A percentile compares a stretch with the other conserved stretches of the same genome.
Conservation (phyloP, 2,797 vertebrate species). For the Coluber constrictor region DNA sequence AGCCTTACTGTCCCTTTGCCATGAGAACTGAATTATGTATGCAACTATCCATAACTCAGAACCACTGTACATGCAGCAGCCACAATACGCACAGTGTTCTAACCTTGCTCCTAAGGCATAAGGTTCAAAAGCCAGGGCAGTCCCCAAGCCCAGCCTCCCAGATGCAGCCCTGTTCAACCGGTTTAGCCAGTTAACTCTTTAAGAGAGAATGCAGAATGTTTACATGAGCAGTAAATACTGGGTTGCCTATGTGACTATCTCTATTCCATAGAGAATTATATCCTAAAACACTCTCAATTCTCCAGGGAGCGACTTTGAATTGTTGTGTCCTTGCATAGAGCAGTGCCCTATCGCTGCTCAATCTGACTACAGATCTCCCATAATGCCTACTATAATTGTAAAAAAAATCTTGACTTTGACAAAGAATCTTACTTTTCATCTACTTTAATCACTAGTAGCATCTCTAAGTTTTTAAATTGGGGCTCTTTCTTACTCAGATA, state of each 20-base stretch:
- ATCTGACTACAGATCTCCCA: neutral
- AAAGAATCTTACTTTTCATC: neutral
- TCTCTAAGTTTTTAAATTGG: neutral
- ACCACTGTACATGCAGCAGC: neutral
- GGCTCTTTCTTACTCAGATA: neutral
- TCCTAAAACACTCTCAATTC: neutral
- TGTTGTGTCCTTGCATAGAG: neutral
- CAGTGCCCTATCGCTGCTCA: neutral
- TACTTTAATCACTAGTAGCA: no score
- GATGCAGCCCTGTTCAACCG: neutral
- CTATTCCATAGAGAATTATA: neutral
- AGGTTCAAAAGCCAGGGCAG: neutral
- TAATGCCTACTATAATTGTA: neutral
- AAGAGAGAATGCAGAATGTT: neutral
- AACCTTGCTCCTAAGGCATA: neutral
- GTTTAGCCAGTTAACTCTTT: neutral
- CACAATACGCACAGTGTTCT: neutral
- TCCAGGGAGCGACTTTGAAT: neutral
- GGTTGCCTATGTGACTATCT: neutral
- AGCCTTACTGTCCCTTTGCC: neutral
- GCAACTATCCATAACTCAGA: neutral
- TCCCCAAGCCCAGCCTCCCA: neutral
- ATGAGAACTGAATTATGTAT: neutral
- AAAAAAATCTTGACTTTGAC: neutral
- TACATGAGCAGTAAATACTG: neutral